Evolutionary conservation across 2,888 invertebrate genomes (phyloP).

Genomic region (Andrena bucephala): DNA sequence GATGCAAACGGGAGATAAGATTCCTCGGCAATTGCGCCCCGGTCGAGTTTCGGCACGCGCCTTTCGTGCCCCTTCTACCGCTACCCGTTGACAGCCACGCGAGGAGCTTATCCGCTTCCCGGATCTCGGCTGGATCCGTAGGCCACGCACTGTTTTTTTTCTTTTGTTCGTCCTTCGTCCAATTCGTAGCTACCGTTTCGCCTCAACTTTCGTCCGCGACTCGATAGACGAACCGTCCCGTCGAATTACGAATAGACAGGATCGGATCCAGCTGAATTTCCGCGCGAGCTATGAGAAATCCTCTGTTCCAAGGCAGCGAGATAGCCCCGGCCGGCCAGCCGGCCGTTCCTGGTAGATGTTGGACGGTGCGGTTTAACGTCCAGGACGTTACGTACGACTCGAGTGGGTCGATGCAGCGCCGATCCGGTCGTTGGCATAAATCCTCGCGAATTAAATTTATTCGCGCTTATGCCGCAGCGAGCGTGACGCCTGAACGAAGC

Average conservation of each 20-base stretch:
- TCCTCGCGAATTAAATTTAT: conserved; percentile 61
- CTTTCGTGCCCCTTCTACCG: conserved; percentile 47
- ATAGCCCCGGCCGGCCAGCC: no score
- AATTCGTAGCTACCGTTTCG: conserved; percentile 3
- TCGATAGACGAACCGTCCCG: no score
- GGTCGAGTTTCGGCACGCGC: conserved; percentile 81
- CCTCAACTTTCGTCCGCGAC: no score
- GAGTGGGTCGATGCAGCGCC: conserved; percentile 27
- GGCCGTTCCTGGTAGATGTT: conserved; percentile 19
- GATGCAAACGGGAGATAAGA: conserved; percentile 81
- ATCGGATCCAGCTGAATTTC: no score
- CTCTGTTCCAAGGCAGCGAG: no score
- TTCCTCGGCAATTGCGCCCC: conserved; percentile 65
- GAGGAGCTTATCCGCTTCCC: conserved; percentile 39
- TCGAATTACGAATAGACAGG: no score
- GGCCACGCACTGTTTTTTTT: neutral
- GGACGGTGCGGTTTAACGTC: conserved; percentile 54
- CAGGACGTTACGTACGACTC: conserved; percentile 35
- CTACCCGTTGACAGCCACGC: conserved; percentile 29
- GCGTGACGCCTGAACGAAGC: conserved; percentile 28
- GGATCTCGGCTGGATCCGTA: conserved; percentile 13
- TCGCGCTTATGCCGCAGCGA: conserved; percentile 39
- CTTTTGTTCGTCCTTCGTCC: neutral
- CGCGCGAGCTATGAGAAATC: no score
- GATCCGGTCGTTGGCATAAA: conserved; percentile 51